A percentile compares a stretch with the other conserved stretches of the same genome.
Conservation (phyloP, 2,113 vertebrate genomes). For the Osmerus eperlanus region DNA sequence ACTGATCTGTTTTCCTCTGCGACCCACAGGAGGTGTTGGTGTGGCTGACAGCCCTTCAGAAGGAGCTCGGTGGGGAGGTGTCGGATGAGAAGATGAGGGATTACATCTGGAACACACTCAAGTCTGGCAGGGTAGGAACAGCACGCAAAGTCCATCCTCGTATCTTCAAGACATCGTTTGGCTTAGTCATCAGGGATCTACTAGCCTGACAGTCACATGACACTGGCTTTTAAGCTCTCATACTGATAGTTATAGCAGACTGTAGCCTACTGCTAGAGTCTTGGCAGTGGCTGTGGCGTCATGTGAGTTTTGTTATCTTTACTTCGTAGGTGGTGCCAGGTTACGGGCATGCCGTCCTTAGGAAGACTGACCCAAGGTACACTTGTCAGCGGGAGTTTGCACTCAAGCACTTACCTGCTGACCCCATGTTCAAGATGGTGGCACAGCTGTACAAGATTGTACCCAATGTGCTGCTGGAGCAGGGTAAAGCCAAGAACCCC, state of each 20-base stretch:
- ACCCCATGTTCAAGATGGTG: constrained; percentile 92
- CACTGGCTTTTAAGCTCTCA: too few species aligned
- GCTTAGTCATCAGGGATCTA: not conserved
- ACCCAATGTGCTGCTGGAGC: constrained; percentile 90
- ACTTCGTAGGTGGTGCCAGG: constrained; percentile 84
- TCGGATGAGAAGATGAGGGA: constrained; percentile 90
- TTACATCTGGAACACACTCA: constrained; percentile 98
- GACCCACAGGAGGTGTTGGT: constrained; percentile 86
- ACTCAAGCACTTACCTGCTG: constrained; percentile 90
- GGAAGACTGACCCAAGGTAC: constrained; percentile 93
- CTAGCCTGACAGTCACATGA: too few species aligned
- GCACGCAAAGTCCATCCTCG: not conserved
- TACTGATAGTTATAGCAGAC: too few species aligned
- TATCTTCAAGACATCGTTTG: not conserved
- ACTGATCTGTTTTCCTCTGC: not conserved
- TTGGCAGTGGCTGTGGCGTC: too few species aligned
- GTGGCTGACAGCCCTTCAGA: constrained; percentile 91
- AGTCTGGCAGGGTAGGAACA: constrained; percentile 86
- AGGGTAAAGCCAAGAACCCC: constrained; percentile 97
- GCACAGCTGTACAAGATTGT: constrained; percentile 96
- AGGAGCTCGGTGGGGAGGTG: constrained; percentile 90
- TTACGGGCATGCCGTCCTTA: constrained; percentile 90
- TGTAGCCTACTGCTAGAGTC: too few species aligned
- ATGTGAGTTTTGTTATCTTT: not conserved
- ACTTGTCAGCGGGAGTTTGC: constrained; percentile 93